These are phyloP conservation scores for Tenualosa thibaudeaui DNA, from an alignment of 2,797 vertebrate genomes.

Conservation along the genomic window DNA sequence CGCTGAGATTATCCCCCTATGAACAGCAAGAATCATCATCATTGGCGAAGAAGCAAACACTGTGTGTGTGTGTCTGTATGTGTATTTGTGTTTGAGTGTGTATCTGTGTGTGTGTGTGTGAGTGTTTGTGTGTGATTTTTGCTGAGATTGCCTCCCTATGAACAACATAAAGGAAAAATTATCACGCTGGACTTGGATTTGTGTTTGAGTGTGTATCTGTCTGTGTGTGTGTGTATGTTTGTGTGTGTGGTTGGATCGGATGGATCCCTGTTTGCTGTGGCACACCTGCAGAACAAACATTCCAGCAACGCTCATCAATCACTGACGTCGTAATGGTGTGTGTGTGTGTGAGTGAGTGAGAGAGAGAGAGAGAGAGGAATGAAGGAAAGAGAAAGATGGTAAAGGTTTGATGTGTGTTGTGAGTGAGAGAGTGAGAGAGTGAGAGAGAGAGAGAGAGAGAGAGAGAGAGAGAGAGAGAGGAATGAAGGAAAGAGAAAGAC, in stretches of 20 bases:
- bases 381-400: too few species aligned
- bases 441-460: too few species aligned
- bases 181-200: not conserved
- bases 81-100: not conserved
- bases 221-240: too few species aligned
- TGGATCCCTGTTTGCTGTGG: not conserved
- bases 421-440: too few species aligned
- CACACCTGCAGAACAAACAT: constrained; percentile 5
- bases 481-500: too few species aligned
- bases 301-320: not conserved
- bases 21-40: not conserved
- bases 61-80: too few species aligned
- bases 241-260: not conserved
- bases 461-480: too few species aligned
- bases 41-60: too few species aligned
- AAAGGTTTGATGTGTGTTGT: constrained; percentile 8
- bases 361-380: not conserved
- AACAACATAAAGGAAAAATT: not conserved
- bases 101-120: constrained; percentile 3
- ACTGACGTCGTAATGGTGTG: not conserved
- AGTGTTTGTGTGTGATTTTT: not conserved
- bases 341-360: not conserved
- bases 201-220: too few species aligned
- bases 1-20: not conserved
- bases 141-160: not conserved